Conservation (phyloP, 2,888 invertebrate genomes). For the Protonemura montana region DNA sequence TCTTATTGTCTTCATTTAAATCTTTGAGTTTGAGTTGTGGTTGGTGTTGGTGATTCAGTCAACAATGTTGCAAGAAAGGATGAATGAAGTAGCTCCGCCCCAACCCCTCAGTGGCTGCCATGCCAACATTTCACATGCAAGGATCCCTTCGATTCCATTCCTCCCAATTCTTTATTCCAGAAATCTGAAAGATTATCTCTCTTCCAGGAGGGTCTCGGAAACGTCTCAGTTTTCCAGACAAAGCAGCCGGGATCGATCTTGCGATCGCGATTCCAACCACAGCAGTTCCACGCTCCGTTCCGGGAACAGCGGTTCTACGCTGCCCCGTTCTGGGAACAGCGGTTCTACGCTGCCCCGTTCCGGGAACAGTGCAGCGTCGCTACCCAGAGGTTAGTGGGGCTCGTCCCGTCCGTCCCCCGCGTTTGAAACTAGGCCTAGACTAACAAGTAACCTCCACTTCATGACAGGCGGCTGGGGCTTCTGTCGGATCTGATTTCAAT, state of each 20-base stretch:
- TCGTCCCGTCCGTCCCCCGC: neutral
- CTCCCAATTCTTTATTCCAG: no score
- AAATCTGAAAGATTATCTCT: neutral
- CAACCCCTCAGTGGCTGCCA: no score
- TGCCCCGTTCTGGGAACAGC: neutral
- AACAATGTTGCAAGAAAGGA: no score
- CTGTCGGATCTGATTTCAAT: neutral
- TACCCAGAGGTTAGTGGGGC: slow-evolving; percentile 13
- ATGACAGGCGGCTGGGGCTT: neutral
- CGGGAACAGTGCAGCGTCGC: neutral
- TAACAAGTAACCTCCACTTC: neutral
- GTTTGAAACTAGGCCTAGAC: neutral
- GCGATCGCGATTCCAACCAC: neutral
- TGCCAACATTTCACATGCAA: no score
- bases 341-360: neutral
- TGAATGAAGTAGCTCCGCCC: no score
- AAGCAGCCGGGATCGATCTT: neutral
- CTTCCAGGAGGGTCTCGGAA: neutral
- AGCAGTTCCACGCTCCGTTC: neutral
- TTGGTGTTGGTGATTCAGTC: no score
- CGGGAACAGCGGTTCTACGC: neutral
- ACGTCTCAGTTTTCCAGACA: neutral
- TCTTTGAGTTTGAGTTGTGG: no score
- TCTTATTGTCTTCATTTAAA: no score
- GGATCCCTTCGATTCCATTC: no score